These are phyloP conservation scores for Parazoanthus atlanticus DNA, from an alignment of 92 coral and sea anemone species.

Conservation along the genomic window DNA sequence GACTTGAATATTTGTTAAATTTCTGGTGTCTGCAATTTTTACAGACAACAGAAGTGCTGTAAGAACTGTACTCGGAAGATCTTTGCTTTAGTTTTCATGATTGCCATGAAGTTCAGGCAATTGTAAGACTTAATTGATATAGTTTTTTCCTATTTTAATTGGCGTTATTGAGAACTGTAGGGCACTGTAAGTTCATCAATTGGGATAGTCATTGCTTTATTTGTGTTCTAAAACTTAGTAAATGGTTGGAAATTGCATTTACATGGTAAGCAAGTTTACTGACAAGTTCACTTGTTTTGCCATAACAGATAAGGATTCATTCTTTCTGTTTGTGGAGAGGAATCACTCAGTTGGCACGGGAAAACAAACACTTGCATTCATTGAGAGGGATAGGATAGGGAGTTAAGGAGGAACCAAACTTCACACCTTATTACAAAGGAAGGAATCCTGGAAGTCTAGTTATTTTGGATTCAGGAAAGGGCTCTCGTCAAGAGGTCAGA, in stretches of 20 bases:
- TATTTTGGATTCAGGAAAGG: constrained; percentile 42
- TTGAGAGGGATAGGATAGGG: constrained; percentile 44
- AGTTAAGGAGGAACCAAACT: constrained; percentile 38
- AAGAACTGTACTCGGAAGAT: too few species aligned
- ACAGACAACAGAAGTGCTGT: too few species aligned
- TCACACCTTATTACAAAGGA: constrained; percentile 43
- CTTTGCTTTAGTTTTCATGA: too few species aligned
- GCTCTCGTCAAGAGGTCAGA: constrained; percentile 28
- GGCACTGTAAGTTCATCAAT: too few species aligned
- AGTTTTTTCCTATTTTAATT: too few species aligned
- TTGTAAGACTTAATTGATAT: too few species aligned
- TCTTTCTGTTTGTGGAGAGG: constrained; percentile 51
- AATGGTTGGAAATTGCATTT: background rate
- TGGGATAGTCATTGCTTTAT: background rate
- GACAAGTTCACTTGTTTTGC: constrained; percentile 47
- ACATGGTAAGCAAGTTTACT: constrained; percentile 6
- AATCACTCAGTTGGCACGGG: constrained; percentile 43
- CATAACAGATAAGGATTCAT: constrained; percentile 50
- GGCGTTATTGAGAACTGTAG: too few species aligned
- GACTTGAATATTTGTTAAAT: too few species aligned
- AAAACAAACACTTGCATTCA: constrained; percentile 48
- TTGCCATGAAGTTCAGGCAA: too few species aligned
- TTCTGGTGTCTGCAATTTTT: too few species aligned
- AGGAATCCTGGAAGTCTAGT: constrained; percentile 35
- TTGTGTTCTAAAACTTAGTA: background rate